Evolutionary conservation across 2,797 vertebrate species (phyloP).

Genomic region (Anabacerthia variegaticeps): DNA sequence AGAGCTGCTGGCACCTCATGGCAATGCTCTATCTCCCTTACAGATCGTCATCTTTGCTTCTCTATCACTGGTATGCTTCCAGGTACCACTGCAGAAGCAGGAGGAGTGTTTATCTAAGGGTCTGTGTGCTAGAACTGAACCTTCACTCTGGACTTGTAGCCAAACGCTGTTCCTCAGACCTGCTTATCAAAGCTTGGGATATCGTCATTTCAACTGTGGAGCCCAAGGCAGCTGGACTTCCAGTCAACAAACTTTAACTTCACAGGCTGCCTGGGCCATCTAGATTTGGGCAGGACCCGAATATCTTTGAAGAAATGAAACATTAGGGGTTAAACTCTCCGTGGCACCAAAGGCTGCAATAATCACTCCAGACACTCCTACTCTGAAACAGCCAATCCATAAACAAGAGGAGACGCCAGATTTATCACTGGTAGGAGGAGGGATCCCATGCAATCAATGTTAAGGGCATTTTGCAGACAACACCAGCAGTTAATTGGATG

Average conservation of each 20-base stretch:
- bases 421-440: neutral
- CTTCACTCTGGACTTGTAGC: neutral
- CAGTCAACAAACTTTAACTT: neutral
- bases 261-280: neutral
- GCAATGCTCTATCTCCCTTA: neutral
- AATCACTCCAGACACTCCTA: neutral
- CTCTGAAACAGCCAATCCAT: neutral
- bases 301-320: neutral
- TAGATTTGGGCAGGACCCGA: neutral
- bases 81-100: neutral
- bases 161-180: neutral
- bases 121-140: neutral
- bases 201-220: neutral
- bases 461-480: neutral
- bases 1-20: neutral
- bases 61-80: neutral
- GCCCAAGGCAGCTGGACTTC: neutral
- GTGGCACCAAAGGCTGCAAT: neutral
- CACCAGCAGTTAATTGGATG: constrained; percentile 20
- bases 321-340: constrained; percentile 15
- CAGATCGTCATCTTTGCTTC: neutral
- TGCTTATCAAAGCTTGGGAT: neutral
- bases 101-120: neutral
- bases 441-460: neutral
- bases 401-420: neutral